Percentiles rank a stretch among this genome's conserved stretches.
These are phyloP conservation scores for Rosalia funebris DNA, from an alignment of 2,888 invertebrate genomes.

Conservation along the genomic window DNA sequence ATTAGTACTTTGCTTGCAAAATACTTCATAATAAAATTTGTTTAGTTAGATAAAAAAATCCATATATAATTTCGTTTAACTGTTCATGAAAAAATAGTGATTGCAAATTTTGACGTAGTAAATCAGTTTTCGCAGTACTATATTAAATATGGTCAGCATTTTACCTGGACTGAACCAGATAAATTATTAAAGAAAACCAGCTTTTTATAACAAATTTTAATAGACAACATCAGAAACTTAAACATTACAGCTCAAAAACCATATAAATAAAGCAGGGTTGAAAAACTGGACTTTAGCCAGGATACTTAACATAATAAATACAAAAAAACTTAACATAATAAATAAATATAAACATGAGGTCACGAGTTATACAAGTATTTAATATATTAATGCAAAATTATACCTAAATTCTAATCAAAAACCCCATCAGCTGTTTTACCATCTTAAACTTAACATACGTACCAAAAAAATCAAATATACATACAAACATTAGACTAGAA, in stretches of 20 bases:
- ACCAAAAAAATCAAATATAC: constrained; percentile 48
- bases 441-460: constrained; percentile 52
- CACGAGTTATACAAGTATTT: constrained; percentile 51
- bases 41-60: too few species aligned
- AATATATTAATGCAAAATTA: constrained; percentile 50
- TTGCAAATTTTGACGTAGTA: too few species aligned
- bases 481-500: constrained; percentile 56
- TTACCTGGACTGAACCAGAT: constrained; percentile 22
- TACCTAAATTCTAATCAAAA: constrained; percentile 52
- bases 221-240: constrained; percentile 59
- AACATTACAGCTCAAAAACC: constrained; percentile 56
- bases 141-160: too few species aligned
- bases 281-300: constrained; percentile 54
- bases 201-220: constrained; percentile 59
- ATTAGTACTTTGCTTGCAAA: too few species aligned
- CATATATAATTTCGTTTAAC: too few species aligned
- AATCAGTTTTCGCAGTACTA: too few species aligned
- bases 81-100: too few species aligned
- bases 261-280: constrained; percentile 59
- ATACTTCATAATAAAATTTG: too few species aligned
- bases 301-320: constrained; percentile 44
- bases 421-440: constrained; percentile 57
- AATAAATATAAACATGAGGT: too few species aligned
- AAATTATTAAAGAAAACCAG: constrained; percentile 29
- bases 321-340: too few species aligned